Conservation (phyloP, 2,888 invertebrate species). For the Tineola bisselliella region DNA sequence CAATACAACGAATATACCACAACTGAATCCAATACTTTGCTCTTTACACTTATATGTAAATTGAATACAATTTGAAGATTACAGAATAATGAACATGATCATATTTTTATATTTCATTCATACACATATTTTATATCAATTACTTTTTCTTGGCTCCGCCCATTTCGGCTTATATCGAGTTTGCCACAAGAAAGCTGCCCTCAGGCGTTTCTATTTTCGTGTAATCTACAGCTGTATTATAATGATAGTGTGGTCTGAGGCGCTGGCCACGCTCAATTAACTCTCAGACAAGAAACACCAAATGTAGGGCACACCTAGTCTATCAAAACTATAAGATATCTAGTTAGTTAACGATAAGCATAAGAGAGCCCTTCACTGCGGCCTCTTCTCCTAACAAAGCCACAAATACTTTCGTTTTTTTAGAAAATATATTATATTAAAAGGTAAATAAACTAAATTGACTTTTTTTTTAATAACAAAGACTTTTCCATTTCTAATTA, state of each 20-base stretch:
- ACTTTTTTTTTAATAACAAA: too few relatives aligned
- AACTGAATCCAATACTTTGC: background rate
- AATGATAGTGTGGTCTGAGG: slow-evolving; percentile 42
- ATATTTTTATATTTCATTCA: background rate
- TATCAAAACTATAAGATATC: slow-evolving; percentile 1
- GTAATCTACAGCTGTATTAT: slow-evolving; percentile 53
- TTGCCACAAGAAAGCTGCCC: slow-evolving; percentile 50
- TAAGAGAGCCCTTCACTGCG: slow-evolving; percentile 16
- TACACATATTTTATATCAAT: background rate
- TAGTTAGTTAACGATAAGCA: slow-evolving; percentile 17
- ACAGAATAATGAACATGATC: background rate
- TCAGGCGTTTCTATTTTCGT: slow-evolving; percentile 58
- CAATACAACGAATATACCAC: slow-evolving; percentile 25
- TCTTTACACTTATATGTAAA: background rate
- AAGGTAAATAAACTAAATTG: too few relatives aligned
- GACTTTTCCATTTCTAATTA: too few relatives aligned
- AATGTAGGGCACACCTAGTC: slow-evolving; percentile 28
- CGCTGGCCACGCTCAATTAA: slow-evolving; percentile 48
- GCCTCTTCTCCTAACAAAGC: background rate
- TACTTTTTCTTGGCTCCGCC: slow-evolving; percentile 25
- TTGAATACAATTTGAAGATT: background rate
- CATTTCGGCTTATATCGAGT: slow-evolving; percentile 31
- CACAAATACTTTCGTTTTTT: too few relatives aligned
- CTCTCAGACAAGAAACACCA: slow-evolving; percentile 29
- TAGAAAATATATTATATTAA: too few relatives aligned